Evolutionary conservation across 2,888 invertebrate genomes (phyloP).

Genomic region (Cantharis nigra): DNA sequence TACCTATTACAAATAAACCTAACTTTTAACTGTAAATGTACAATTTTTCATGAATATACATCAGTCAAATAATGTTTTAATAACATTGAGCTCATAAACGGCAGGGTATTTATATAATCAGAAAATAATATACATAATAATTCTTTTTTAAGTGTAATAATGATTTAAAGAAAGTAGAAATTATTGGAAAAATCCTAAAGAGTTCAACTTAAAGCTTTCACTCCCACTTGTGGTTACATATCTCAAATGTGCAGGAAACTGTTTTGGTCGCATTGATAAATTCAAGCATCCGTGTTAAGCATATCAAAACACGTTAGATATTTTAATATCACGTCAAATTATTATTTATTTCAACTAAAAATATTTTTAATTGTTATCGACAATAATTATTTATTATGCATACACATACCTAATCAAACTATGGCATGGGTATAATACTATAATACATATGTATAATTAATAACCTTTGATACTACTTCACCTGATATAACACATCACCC

Average conservation of each 20-base stretch:
- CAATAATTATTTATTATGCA: not conserved
- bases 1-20: too few species aligned
- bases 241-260: slow-evolving; percentile 34
- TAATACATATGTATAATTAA: too few species aligned
- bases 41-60: too few species aligned
- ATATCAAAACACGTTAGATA: slow-evolving; percentile 32
- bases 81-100: too few species aligned
- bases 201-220: slow-evolving; percentile 1
- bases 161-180: not conserved
- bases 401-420: not conserved
- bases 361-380: not conserved
- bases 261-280: slow-evolving; percentile 36
- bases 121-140: not conserved
- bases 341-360: slow-evolving; percentile 12
- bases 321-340: slow-evolving; percentile 25
- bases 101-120: too few species aligned
- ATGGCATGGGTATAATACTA: not conserved
- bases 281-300: slow-evolving; percentile 29
- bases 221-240: slow-evolving; percentile 36
- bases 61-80: too few species aligned
- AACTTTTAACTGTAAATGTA: too few species aligned
- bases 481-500: not conserved
- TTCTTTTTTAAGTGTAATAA: not conserved
- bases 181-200: not conserved
- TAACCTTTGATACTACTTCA: not conserved